phyloP scores from a whole-genome alignment of 1,140 invertebrate species.

The Sesamia nonagrioides region DNA sequence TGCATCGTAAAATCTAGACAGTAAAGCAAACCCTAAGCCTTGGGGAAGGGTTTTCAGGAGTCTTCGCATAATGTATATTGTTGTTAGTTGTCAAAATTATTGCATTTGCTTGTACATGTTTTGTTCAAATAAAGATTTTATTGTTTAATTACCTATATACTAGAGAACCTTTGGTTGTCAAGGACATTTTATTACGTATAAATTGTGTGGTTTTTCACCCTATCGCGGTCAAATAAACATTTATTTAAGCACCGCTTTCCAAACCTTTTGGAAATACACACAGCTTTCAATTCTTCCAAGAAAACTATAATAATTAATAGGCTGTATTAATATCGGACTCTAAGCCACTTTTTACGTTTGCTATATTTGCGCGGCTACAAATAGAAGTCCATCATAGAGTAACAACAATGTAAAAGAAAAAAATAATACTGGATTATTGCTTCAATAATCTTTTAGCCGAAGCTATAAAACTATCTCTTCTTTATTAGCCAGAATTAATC shows the following conservation, averaged over 20 bases:
- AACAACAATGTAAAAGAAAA: not conserved
- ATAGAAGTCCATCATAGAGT: too few relatives aligned
- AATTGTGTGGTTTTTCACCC: too few relatives aligned
- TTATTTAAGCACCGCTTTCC: too few relatives aligned
- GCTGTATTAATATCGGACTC: not conserved
- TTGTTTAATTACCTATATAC: not conserved
- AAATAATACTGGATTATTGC: not conserved
- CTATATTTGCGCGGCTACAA: too few relatives aligned
- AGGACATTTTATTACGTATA: not conserved
- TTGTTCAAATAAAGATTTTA: not conserved
- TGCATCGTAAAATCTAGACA: slow-evolving; percentile 39
- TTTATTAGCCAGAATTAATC: not conserved
- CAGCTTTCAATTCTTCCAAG: not conserved
- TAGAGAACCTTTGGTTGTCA: not conserved
- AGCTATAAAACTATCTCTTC: not conserved
- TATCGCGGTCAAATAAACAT: too few relatives aligned
- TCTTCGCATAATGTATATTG: not conserved
- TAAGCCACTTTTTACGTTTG: not conserved
- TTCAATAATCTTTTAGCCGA: not conserved
- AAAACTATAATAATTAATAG: not conserved
- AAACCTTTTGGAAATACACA: too few relatives aligned
- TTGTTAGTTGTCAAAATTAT: slow-evolving; percentile 4
- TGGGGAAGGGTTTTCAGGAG: slow-evolving; percentile 17
- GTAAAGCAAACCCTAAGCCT: slow-evolving; percentile 9
- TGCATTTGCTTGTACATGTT: not conserved